Evolutionary conservation across 1,140 invertebrate species (phyloP).

Genomic region (Drosophila rhopaloa): DNA sequence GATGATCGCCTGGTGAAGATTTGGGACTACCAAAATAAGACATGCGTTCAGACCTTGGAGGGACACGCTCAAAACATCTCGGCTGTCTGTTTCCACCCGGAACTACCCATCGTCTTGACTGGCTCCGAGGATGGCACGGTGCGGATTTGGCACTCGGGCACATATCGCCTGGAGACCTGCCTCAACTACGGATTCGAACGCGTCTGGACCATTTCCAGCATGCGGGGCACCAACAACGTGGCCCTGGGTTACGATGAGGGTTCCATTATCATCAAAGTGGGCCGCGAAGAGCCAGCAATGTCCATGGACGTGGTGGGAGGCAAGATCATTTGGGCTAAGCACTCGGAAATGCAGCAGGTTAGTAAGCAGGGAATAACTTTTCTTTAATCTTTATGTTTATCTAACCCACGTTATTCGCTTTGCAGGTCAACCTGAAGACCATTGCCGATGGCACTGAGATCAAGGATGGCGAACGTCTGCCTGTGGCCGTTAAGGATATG

Average conservation of each 20-base stretch:
- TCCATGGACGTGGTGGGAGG: slow-evolving; percentile 99
- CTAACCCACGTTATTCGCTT: slow-evolving; percentile 85
- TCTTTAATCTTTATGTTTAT: background rate
- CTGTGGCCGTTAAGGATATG: slow-evolving; percentile 98
- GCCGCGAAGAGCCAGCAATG: slow-evolving; percentile 98
- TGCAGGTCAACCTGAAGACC: slow-evolving; percentile 86
- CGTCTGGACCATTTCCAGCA: slow-evolving; percentile 98
- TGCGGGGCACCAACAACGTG: slow-evolving; percentile 98
- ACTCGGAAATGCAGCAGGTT: slow-evolving; percentile 99
- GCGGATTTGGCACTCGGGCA: slow-evolving; percentile 98
- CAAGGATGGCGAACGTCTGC: slow-evolving; percentile 96
- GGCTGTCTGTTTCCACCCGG: slow-evolving; percentile 97
- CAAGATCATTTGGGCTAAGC: slow-evolving; percentile 99
- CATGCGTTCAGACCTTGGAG: slow-evolving; percentile 99
- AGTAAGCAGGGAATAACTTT: background rate
- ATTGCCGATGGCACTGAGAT: slow-evolving; percentile 87
- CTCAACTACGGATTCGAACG: slow-evolving; percentile 99
- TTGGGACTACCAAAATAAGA: slow-evolving; percentile 99
- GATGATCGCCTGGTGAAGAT: slow-evolving; percentile 99
- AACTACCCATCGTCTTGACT: slow-evolving; percentile 98
- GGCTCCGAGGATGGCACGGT: slow-evolving; percentile 99
- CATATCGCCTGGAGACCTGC: slow-evolving; percentile 97
- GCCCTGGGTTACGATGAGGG: slow-evolving; percentile 99
- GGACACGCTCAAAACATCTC: slow-evolving; percentile 99
- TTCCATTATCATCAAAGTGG: slow-evolving; percentile 98